Evolutionary conservation across 2,888 invertebrate genomes (phyloP).

Genomic region (Polylopha cassiicola): DNA sequence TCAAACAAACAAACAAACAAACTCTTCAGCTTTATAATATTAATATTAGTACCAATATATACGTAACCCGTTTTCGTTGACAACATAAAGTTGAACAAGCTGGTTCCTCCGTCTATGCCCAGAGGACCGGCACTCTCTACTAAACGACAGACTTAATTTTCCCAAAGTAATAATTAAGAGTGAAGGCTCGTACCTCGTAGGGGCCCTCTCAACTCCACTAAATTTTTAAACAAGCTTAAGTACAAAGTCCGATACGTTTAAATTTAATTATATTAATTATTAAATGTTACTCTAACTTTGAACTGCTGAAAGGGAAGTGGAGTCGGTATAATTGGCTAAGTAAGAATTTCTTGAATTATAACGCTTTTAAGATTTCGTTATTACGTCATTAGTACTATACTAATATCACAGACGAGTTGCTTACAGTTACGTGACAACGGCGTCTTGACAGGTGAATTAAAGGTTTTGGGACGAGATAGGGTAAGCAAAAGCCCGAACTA

Average conservation of each 20-base stretch:
- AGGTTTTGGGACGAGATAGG: too few species aligned
- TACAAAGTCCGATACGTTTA: conserved; percentile 71
- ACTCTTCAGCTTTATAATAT: too few species aligned
- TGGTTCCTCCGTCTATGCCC: conserved; percentile 9
- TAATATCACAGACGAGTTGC: too few species aligned
- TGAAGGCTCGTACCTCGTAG: conserved; percentile 57
- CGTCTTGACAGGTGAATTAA: too few species aligned
- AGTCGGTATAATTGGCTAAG: conserved; percentile 18
- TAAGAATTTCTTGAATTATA: conserved; percentile 6
- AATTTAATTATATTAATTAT: conserved; percentile 72
- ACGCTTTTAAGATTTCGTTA: too few species aligned
- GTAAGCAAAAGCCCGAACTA: too few species aligned
- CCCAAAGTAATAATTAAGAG: conserved; percentile 78
- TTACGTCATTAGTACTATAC: too few species aligned
- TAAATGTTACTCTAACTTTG: conserved; percentile 34
- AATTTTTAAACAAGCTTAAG: conserved; percentile 75
- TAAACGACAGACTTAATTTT: conserved; percentile 78
- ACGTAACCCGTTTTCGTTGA: too few species aligned
- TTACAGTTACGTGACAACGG: too few species aligned
- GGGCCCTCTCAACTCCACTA: conserved; percentile 59
- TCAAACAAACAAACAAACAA: too few species aligned
- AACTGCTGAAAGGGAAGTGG: conserved; percentile 31
- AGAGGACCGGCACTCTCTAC: conserved; percentile 61
- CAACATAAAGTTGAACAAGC: too few species aligned
- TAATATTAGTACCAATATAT: too few species aligned